Evolutionary conservation across 2,113 vertebrate genomes (phyloP), one percentile per base, ranked within the genome.

Genomic region (Psophia crepitans): DNA sequence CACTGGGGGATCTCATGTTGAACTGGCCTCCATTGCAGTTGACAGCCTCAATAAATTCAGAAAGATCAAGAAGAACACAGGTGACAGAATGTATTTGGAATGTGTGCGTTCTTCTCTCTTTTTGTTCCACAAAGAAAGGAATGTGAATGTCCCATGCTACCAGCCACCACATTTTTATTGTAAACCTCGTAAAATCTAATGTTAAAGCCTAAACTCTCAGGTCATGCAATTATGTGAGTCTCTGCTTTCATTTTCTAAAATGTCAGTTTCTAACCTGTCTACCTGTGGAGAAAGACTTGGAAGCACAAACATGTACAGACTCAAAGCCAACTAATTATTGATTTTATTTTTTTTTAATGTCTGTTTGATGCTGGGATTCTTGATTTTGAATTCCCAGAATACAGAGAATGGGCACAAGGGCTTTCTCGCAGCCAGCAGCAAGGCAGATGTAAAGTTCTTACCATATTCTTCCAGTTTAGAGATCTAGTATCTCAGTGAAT

Each of bases 41-140:
- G 97, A 91, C 95, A 94, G 70, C 74, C 66, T 95, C 91, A 61
- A 87, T 97, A 96, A 94, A 97, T 95, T 82, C 69, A 75, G n/a
- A 87, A 92, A 90, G 90, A 93, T 96, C 61, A 92, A 93, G 83
- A 86, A 84, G 76, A 92, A 44, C 33, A 2, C 44, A 84, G 80
- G 86, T 89, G 94, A 87, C 94, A 95, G 51, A 71, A 57, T 49
- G 65, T 82, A 49, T 95, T 91, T 89, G 77, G 84, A 89, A 58
- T 69, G 65, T 84, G 53, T 4, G 0, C 79, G 84, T 51, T 90
- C 49, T 66, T 77, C 89, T 75, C 56, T 77, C 57, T 92, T 90
- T 90, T 86, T 86, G 66, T 76, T 91, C 66, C 49, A 77, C 58
- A 80, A 93, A 87, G 87, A 87, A 94, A 91, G 63, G 70, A 75